Evolutionary conservation across 1,140 invertebrate species (phyloP).

Genomic region (Drosophila mojavensis): DNA sequence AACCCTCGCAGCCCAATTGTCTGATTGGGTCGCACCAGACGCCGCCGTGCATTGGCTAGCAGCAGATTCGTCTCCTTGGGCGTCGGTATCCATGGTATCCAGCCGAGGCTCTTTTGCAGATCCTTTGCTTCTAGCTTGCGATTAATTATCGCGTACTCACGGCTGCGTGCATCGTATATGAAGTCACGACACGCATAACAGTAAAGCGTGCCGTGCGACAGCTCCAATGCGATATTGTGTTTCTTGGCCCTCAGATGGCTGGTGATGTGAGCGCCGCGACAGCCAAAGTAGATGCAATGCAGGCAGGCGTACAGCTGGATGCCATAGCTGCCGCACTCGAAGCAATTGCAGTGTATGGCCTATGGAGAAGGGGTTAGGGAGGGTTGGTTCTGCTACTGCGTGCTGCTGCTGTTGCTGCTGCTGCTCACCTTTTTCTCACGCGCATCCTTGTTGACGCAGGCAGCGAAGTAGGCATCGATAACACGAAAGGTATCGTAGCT

Average conservation of each 20-base stretch:
- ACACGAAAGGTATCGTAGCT: slow-evolving; percentile 87
- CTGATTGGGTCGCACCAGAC: slow-evolving; percentile 91
- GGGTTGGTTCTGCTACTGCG: background rate
- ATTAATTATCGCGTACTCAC: slow-evolving; percentile 86
- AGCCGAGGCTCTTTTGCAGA: slow-evolving; percentile 89
- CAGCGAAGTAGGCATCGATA: slow-evolving; percentile 90
- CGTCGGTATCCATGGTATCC: slow-evolving; percentile 92
- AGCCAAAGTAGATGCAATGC: slow-evolving; percentile 96
- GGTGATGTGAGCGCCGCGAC: slow-evolving; percentile 93
- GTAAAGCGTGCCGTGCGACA: slow-evolving; percentile 95
- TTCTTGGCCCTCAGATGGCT: slow-evolving; percentile 92
- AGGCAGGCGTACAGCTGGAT: slow-evolving; percentile 94
- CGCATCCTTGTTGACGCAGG: slow-evolving; percentile 88
- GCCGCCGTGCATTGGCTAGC: slow-evolving; percentile 89
- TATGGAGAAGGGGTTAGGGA: slow-evolving; percentile 11
- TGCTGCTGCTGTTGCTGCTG: background rate
- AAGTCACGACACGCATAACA: slow-evolving; percentile 97
- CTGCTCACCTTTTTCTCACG: slow-evolving; percentile 88
- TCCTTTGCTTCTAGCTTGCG: slow-evolving; percentile 86
- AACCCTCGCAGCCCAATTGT: slow-evolving; percentile 95
- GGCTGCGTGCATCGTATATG: slow-evolving; percentile 91
- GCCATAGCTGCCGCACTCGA: slow-evolving; percentile 89
- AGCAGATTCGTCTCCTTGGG: slow-evolving; percentile 89
- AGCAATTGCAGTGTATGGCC: slow-evolving; percentile 79
- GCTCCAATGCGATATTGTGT: slow-evolving; percentile 93